Base-by-base conservation (phyloP, 2,888 invertebrate species). In the Siphonodentalium dalli region DNA sequence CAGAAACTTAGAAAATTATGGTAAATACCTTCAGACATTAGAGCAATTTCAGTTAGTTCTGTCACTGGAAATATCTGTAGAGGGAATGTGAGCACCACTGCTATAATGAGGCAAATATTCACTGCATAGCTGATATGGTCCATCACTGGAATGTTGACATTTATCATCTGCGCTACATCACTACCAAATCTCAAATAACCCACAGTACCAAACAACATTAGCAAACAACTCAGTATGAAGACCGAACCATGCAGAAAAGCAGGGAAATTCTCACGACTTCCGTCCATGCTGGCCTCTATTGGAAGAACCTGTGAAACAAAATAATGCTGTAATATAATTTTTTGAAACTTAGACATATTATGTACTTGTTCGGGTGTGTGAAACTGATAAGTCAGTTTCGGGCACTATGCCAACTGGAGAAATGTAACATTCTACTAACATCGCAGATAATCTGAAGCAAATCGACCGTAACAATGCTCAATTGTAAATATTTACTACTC, bases 231-330 rank as follows among this genome's bases (percentile, higher is more conserved):
- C 4, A 78, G 67, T 4, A 71, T 49, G 13, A 55, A 37, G 15
- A 79, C 53, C 3, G 73, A 70, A 11, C 66, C 72, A 45, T 74
- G 74, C 0, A 79, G 71, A 56, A 75, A 79, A 9, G 35, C 28
- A 0, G 70, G 50, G 51, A 79, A 79, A 45, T 72, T 66, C 57
- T 77, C 72, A 7, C 75, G 64, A 54, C 76, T 78, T n/a, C 74
- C 78, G 18, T 71, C 76, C 79, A 80, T 80, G 55, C 79, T 79
- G 1, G 75, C 71, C 49, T 80, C 77, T 15, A 80, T 78, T n/a
- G 79, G 78, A 34, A 79, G 68, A n/a, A 80, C 69, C 79, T 79
- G 57, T 1, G 55, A 58, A 20, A 20, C 47, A 27, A 51, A 34
- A 29, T n/a, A 31, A 26, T 45, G 13, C 15, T 13, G 37, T 9